A percentile compares a stretch with the other conserved stretches of the same genome.
Conservation (phyloP, 2,797 vertebrate species). For the Myiothlypis coronata region DNA sequence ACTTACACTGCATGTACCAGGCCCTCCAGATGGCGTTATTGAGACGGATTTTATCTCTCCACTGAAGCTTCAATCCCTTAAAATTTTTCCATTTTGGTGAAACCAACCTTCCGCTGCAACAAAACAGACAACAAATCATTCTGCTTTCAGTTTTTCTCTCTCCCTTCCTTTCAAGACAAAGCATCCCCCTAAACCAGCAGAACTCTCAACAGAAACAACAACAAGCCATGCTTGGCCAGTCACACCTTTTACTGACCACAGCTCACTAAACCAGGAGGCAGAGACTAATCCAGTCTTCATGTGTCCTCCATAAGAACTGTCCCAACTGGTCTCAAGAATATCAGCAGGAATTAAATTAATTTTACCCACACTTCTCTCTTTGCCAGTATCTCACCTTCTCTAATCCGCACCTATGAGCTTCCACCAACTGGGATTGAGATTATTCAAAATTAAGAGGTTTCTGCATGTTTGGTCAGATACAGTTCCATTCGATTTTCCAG, state of each 20-base stretch:
- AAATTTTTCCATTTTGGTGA: conserved; percentile 99
- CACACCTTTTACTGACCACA: fast-evolving
- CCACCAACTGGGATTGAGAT: neutral
- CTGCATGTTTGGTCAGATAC: neutral
- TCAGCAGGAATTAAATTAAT: neutral
- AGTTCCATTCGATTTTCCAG: neutral
- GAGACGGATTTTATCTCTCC: conserved; percentile 98
- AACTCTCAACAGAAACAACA: neutral
- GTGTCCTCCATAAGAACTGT: neutral
- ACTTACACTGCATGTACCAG: conserved; percentile 99
- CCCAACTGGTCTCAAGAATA: neutral
- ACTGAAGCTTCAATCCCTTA: conserved; percentile 94
- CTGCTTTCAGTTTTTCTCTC: neutral
- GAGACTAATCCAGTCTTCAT: neutral
- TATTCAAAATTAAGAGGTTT: neutral
- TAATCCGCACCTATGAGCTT: neutral
- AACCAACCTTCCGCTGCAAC: conserved; percentile 90
- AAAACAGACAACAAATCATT: neutral
- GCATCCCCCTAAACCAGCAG: neutral
- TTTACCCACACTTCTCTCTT: neutral
- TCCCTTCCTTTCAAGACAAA: neutral
- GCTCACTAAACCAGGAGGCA: neutral
- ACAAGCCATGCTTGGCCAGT: fast-evolving
- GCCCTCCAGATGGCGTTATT: conserved; percentile 99
- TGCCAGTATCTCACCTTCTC: neutral